Conservation (phyloP, 2,797 vertebrate genomes). For the Muraenolepis orangiensis region DNA sequence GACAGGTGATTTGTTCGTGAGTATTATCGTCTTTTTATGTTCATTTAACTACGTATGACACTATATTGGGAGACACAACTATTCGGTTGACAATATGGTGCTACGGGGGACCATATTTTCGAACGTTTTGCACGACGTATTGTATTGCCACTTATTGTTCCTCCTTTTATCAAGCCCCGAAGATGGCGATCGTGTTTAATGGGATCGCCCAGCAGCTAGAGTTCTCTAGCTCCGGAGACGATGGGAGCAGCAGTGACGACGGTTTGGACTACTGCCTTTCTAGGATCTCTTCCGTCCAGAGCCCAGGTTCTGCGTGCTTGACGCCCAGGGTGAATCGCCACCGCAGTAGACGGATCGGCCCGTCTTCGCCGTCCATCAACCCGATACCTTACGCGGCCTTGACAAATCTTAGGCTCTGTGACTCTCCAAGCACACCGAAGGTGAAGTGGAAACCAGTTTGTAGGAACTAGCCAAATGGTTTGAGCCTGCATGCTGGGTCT, state of each 20-base stretch:
- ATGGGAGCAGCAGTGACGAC: constrained; percentile 62
- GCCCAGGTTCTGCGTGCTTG: constrained; percentile 42
- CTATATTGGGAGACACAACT: neutral
- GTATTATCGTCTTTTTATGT: constrained; percentile 31
- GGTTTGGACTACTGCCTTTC: constrained; percentile 61
- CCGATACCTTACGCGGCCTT: constrained; percentile 76
- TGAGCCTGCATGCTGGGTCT: too few relatives aligned
- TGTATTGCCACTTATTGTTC: neutral
- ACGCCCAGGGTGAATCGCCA: constrained; percentile 54
- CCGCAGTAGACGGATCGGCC: constrained; percentile 34
- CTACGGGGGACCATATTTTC: neutral
- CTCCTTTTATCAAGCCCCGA: constrained; percentile 23
- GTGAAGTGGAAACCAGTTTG: constrained; percentile 56
- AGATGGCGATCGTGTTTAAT: constrained; percentile 57
- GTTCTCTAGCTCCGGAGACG: constrained; percentile 78
- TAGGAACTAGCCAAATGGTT: neutral
- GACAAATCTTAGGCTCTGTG: constrained; percentile 78
- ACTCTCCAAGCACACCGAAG: constrained; percentile 86
- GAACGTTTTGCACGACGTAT: neutral
- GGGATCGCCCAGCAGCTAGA: constrained; percentile 75
- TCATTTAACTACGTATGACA: neutral
- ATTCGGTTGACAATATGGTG: neutral
- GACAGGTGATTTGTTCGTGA: constrained; percentile 38
- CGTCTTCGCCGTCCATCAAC: constrained; percentile 58
- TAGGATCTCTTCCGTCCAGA: constrained; percentile 24